Conservation (phyloP, 2,888 invertebrate genomes). For the Coelinius sp. region DNA sequence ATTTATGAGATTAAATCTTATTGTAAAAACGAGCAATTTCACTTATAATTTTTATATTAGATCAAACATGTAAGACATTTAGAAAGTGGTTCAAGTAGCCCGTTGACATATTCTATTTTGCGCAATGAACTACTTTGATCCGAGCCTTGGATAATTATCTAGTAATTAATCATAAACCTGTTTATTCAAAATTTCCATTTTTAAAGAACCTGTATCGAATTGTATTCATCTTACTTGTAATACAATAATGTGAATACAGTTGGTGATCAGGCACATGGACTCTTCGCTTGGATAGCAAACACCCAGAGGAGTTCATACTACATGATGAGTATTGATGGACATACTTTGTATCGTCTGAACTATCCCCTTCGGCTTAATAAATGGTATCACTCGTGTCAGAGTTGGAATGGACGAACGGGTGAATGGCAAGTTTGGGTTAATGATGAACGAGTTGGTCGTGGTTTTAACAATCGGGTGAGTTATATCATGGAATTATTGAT, state of each 20-base stretch:
- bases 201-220: background rate
- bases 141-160: background rate
- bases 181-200: background rate
- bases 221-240: background rate
- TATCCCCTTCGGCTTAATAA: constrained; percentile 79
- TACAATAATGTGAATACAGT: constrained; percentile 72
- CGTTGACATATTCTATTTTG: background rate
- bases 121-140: background rate
- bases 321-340: constrained; percentile 86
- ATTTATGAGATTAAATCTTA: background rate
- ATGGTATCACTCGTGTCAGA: constrained; percentile 91
- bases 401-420: constrained; percentile 90
- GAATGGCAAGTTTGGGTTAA: constrained; percentile 94
- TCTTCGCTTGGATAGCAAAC: constrained; percentile 86
- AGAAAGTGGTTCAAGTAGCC: background rate
- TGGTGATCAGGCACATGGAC: constrained; percentile 80
- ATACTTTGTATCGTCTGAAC: constrained; percentile 84
- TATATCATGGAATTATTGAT: background rate
- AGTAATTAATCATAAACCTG: background rate
- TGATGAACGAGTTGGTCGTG: constrained; percentile 87
- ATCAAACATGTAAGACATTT: background rate
- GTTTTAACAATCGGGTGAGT: constrained; percentile 88
- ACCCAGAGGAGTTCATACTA: constrained; percentile 85
- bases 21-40: background rate
- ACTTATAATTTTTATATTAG: background rate